These are phyloP conservation scores for Thunnus maccoyii DNA, from an alignment of 2,113 vertebrate species.

Conservation along the genomic window DNA sequence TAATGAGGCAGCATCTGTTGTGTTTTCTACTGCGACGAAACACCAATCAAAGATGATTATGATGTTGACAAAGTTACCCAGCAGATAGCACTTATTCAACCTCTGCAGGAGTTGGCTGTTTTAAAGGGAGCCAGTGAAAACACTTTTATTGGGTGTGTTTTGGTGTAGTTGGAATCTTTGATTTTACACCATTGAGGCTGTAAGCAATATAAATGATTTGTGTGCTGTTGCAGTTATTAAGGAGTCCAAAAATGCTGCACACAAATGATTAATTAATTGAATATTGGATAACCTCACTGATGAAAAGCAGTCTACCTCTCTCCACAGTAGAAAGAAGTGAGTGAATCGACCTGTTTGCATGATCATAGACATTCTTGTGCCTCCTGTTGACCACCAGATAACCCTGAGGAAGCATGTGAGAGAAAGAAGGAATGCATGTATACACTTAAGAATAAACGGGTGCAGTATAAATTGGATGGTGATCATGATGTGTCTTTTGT, in stretches of 20 bases:
- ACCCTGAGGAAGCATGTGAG: not conserved
- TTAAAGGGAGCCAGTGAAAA: conserved; percentile 46
- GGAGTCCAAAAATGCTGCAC: not conserved
- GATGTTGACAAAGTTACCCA: conserved; percentile 79
- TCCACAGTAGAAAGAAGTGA: not conserved
- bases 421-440: not conserved
- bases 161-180: conserved; percentile 5
- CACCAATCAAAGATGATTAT: conserved; percentile 83
- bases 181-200: not conserved
- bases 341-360: not conserved
- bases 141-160: conserved; percentile 32
- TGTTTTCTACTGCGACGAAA: conserved; percentile 62
- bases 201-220: not conserved
- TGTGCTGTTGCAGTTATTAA: conserved; percentile 18
- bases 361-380: not conserved
- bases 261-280: conserved; percentile 17
- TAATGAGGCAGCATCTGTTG: conserved; percentile 81
- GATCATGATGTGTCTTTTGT: no score
- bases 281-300: not conserved
- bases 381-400: not conserved
- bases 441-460: not conserved
- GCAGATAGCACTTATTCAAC: conserved; percentile 70
- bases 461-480: not conserved
- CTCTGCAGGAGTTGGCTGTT: conserved; percentile 66
- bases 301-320: conserved; percentile 5